These are phyloP conservation scores for Melanitta fusca DNA, from an alignment of 2,797 vertebrate genomes.

Conservation along the genomic window DNA sequence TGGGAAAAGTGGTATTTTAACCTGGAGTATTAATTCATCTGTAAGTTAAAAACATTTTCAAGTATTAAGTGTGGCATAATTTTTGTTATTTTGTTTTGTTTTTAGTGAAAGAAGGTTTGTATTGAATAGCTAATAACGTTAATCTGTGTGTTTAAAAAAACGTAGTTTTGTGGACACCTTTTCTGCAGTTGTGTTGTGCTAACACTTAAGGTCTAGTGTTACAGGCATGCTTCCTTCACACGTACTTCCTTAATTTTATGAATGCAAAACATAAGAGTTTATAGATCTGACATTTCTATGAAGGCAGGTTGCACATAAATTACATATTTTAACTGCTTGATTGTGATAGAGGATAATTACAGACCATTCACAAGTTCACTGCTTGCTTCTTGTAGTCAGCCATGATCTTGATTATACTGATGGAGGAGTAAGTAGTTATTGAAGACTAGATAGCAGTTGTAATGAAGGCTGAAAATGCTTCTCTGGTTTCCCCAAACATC, in stretches of 20 bases:
- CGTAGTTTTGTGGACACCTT: neutral
- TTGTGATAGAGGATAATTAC: neutral
- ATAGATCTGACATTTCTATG: neutral
- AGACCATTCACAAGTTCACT: neutral
- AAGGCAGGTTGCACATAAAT: neutral
- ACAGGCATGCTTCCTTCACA: accelerated
- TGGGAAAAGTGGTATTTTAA: neutral
- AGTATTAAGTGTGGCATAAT: neutral
- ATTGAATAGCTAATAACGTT: neutral
- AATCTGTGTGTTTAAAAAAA: neutral
- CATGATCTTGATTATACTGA: neutral
- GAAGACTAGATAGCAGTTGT: neutral
- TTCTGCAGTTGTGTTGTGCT: neutral
- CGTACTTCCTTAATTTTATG: neutral
- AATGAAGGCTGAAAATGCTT: neutral
- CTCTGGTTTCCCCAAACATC: neutral
- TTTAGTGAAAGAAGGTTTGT: neutral
- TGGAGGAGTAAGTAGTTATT: neutral
- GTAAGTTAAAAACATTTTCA: neutral
- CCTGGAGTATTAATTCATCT: neutral
- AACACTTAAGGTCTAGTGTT: neutral
- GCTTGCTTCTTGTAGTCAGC: neutral
- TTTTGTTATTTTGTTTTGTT: neutral
- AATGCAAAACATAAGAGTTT: neutral
- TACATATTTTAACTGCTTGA: neutral